Conservation (phyloP, 2,888 invertebrate genomes). For the Drosophila kanekoi region DNA sequence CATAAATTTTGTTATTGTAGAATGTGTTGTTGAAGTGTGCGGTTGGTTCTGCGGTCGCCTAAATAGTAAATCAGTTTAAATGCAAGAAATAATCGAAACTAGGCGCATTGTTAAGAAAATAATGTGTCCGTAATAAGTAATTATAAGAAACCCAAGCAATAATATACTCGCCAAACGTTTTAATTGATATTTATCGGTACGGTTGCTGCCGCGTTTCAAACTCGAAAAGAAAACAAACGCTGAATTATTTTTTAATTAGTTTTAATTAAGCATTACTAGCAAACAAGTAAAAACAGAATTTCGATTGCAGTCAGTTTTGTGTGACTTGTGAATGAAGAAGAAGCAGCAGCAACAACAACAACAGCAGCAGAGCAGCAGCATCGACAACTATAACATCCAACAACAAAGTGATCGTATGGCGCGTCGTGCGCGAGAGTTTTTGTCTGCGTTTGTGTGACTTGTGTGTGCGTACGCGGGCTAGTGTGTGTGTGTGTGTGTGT, state of each 20-base stretch:
- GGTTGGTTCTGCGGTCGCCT: constrained; percentile 47
- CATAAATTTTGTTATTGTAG: constrained; percentile 50
- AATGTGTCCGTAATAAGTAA: constrained; percentile 13
- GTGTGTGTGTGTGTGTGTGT: constrained; percentile 40
- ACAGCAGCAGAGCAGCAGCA: constrained; percentile 38
- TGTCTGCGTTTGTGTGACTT: constrained; percentile 32
- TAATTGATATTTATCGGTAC: constrained; percentile 25
- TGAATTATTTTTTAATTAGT: constrained; percentile 62
- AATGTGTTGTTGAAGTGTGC: constrained; percentile 54
- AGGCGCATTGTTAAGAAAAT: constrained; percentile 19
- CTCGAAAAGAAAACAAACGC: constrained; percentile 26
- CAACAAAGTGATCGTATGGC: constrained; percentile 62
- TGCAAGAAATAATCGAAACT: constrained; percentile 19
- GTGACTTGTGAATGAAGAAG: constrained; percentile 53
- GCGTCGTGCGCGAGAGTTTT: constrained; percentile 58
- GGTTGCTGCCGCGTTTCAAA: constrained; percentile 11
- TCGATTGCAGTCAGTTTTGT: constrained; percentile 58
- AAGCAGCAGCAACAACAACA: constrained; percentile 33
- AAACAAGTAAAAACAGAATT: constrained; percentile 42
- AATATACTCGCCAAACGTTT: constrained; percentile 9
- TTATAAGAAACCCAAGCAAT: constrained; percentile 29
- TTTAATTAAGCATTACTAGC: constrained; percentile 64
- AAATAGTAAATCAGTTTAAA: constrained; percentile 18
- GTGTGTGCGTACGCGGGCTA: constrained; percentile 26
- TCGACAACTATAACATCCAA: constrained; percentile 45